These are phyloP conservation scores for Pegoplata infirma DNA, from an alignment of 2,888 invertebrate species.

Conservation along the genomic window DNA sequence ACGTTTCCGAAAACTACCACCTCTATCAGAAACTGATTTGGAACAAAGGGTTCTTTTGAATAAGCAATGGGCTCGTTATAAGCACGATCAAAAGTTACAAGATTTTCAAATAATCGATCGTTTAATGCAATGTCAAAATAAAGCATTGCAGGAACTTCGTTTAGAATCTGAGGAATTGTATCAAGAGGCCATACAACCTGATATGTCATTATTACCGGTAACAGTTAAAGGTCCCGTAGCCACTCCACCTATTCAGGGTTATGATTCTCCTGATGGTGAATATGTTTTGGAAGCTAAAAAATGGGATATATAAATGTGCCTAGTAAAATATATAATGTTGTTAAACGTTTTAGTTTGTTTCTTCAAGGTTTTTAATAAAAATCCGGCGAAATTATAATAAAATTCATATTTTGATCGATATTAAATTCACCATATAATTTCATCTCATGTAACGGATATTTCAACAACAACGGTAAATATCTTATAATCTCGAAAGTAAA, in stretches of 20 bases:
- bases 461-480: too few species aligned
- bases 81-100: constrained; percentile 81
- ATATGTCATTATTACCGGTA: constrained; percentile 85
- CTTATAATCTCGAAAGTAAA: too few species aligned
- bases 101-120: constrained; percentile 85
- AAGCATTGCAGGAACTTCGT: constrained; percentile 88
- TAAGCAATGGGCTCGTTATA: constrained; percentile 88
- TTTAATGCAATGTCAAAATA: constrained; percentile 84
- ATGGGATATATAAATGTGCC: constrained; percentile 80
- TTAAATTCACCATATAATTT: too few species aligned
- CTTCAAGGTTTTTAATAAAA: background rate
- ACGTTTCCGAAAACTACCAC: constrained; percentile 79
- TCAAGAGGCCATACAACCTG: constrained; percentile 90
- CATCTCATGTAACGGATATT: too few species aligned
- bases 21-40: constrained; percentile 80
- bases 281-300: constrained; percentile 89
- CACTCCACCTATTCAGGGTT: constrained; percentile 90
- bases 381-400: background rate
- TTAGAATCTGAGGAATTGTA: constrained; percentile 92
- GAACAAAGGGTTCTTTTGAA: constrained; percentile 83
- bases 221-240: constrained; percentile 85
- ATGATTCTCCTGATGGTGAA: constrained; percentile 93
- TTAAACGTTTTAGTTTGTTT: background rate
- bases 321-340: background rate
- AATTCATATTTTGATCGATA: background rate